Evolutionary conservation across 2,888 invertebrate genomes (phyloP), one percentile per base, ranked within the genome.

Genomic region (Eupithecia abbreviata): DNA sequence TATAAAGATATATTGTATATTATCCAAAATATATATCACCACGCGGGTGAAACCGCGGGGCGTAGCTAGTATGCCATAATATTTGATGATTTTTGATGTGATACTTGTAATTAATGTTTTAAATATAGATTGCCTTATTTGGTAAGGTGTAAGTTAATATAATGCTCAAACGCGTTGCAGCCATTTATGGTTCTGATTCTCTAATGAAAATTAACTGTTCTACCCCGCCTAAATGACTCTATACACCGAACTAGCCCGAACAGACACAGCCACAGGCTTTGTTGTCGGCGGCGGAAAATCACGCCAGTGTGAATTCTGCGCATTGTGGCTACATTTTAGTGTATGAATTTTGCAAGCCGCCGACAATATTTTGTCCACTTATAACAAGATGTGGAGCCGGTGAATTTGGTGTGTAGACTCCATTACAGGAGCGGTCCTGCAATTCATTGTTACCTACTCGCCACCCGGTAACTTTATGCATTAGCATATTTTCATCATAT

Each of bases 401-500:
- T n/a, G 55, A 18, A 4, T 10, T 62, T 62, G 30, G 62, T 62
- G 30, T 18, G 10, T 2, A 62, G 62, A 30, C 18, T 30, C 30
- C 62, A 30, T 62, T 62, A 65, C 4, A 51, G 47, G 45, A 66
- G 73, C 81, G 80, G 83, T 79, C 84, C 81, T 82, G 84, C 88
- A 90, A 90, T 91, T 91, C 88, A 90, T 90, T 91, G 89, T 87
- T 89, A 89, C 30, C 30, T 30, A 30, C 89, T 86, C 88, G 88
- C 89, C 85, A 86, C 87, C 87, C 83, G 82, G 85, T 86, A 90
- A 89, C 86, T 90, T 89, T 80, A 83, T 79, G 73, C 78, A 90
- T 93, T 93, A 90, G 88, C 93, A 93, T 93, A 92, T 91, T 92
- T 92, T 90, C 89, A 87, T 90, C 89, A 91, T 90, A 90, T 90